These are phyloP conservation scores for Lochmaea capreae DNA, from an alignment of 2,888 invertebrate genomes.

Conservation along the genomic window DNA sequence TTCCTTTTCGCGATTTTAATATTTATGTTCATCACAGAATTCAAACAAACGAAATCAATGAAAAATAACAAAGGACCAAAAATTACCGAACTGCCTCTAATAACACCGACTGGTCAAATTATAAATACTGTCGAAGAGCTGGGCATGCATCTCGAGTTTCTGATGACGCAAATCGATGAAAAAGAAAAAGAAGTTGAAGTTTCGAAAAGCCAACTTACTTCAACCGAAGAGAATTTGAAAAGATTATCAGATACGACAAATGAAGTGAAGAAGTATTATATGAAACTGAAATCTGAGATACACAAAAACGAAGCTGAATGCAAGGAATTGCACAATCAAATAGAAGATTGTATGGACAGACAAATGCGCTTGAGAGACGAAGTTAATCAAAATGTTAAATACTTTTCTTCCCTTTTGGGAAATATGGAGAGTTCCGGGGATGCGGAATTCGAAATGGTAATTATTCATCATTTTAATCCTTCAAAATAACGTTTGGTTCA, in stretches of 20 bases:
- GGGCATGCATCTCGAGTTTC: slow-evolving; percentile 56
- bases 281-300: slow-evolving; percentile 53
- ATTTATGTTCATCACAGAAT: slow-evolving; percentile 53
- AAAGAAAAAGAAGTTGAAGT: slow-evolving; percentile 56
- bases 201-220: slow-evolving; percentile 51
- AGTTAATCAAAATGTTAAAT: slow-evolving; percentile 52
- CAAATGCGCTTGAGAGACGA: slow-evolving; percentile 54
- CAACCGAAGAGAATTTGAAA: slow-evolving; percentile 55
- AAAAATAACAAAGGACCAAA: slow-evolving; percentile 40
- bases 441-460: slow-evolving; percentile 49
- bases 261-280: slow-evolving; percentile 57
- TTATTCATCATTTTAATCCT: not conserved
- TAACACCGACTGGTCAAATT: slow-evolving; percentile 53
- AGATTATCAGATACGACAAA: slow-evolving; percentile 54
- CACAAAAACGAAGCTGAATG: slow-evolving; percentile 57
- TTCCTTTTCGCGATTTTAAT: slow-evolving; percentile 56
- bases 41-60: slow-evolving; percentile 52
- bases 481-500: no score
- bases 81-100: slow-evolving; percentile 54
- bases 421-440: slow-evolving; percentile 40
- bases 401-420: slow-evolving; percentile 49
- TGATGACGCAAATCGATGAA: slow-evolving; percentile 56
- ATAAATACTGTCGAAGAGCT: slow-evolving; percentile 58
- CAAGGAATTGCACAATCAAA: slow-evolving; percentile 55
- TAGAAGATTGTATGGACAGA: slow-evolving; percentile 56